A percentile compares a stretch with the other conserved stretches of the same genome.
phyloP scores from a whole-genome alignment of 2,888 invertebrate species.

The Odontothrips loti region DNA sequence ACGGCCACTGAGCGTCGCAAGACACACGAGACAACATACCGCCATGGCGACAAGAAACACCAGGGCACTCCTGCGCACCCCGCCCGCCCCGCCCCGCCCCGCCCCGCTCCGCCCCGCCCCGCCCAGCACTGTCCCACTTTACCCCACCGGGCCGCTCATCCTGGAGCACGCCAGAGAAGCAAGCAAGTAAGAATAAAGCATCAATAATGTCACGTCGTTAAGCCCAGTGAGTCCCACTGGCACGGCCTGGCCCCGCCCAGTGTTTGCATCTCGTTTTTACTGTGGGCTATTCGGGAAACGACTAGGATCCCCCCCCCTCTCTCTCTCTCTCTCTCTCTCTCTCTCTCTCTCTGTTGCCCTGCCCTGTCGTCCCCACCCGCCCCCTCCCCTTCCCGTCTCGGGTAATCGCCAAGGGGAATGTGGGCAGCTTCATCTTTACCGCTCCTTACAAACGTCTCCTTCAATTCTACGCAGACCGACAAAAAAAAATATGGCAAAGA shows the following conservation, averaged over 20 bases:
- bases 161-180: neutral
- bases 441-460: too few species aligned
- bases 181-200: slow-evolving; percentile 20
- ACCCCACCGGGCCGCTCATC: neutral
- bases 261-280: slow-evolving; percentile 26
- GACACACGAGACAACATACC: too few species aligned
- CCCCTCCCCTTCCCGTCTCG: neutral
- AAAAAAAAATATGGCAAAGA: too few species aligned
- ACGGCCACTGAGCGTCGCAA: too few species aligned
- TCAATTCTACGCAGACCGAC: too few species aligned
- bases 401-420: neutral
- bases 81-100: neutral
- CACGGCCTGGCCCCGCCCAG: neutral
- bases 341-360: neutral
- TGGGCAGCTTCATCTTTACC: too few species aligned
- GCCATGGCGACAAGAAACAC: too few species aligned
- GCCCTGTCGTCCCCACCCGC: neutral
- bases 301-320: neutral
- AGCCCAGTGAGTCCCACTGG: slow-evolving; percentile 1
- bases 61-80: neutral
- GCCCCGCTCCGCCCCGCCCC: neutral
- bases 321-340: neutral
- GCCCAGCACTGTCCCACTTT: neutral
- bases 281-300: slow-evolving; percentile 22
- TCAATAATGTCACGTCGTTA: slow-evolving; percentile 23